Evolutionary conservation across 2,888 invertebrate species (phyloP), one percentile per base, ranked within the genome.

Genomic region (Caenorhabditis sp.): DNA sequence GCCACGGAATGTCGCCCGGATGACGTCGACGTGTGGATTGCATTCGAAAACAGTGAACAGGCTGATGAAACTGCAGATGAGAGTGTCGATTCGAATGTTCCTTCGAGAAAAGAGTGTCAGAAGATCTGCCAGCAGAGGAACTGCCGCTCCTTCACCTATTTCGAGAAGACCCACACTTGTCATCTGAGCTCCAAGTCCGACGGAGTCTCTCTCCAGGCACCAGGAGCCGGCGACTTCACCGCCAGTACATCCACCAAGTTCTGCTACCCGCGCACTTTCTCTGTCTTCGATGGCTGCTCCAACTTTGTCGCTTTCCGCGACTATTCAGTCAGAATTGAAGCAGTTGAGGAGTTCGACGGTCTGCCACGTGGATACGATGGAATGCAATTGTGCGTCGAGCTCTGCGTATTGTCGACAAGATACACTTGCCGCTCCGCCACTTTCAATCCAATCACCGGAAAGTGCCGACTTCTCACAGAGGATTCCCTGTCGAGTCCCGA

Each of bases 261-360:
- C 85, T 88, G 88, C 67, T 88, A 83, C 64, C 76, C 88, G 1
- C 89, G 83, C 2, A 82, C 84, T 0, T 82, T 90, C 47, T 72
- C 88, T 5, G 87, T 89, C 6, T 91, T 91, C 83, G 82, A 84
- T 28, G 84, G 87, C 26, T 91, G 91, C 71, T 80, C 86, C 9
- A 88, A 88, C 37, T 90, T 91, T 62, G 76, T 91, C 37, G 88
- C 89, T n/a, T 91, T 91, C 87, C 83, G 88, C n/a, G 90, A 90
- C 71, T 89, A 89, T 56, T 84, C 89, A 18, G 85, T 88, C 2
- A 50, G 76, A 40, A 53, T 77, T 35, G 77, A 69, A 26, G 87
- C 91, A 0, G 83, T 85, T n/a, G 91, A 91, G 79, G 82, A 88
- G 47, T 91, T 90, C 62, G 88, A 90, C n/a, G 89, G 87, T n/a